Evolutionary conservation across 2,797 vertebrate genomes (phyloP), one percentile per base, ranked within the genome.

Genomic region (Columba guinea): DNA sequence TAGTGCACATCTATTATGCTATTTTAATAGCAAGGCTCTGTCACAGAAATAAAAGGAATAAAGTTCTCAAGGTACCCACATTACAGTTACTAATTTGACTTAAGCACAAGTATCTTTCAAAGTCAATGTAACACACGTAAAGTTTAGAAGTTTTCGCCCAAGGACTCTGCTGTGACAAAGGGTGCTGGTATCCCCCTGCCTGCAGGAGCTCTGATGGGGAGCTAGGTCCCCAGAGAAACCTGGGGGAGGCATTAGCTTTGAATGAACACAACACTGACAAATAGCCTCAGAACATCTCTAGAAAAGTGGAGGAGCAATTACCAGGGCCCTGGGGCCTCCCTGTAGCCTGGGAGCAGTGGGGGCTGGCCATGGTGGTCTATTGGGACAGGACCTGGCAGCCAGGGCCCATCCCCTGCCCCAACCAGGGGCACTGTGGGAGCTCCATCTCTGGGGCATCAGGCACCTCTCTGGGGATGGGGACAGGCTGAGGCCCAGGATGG

Each of bases 31-130:
- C 10, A 3, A 83, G 44, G 44, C 56, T 87, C 84, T 93, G 93
- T 83, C 93, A 96, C 37, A 93, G 81, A 62, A 94, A 95, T 83
- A 88, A 96, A 95, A 93, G 58, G 81, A 95, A 67, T 35, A 74
- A 79, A 95, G 92, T 89, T 95, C 86, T 93, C 73, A 59, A 71
- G 70, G 78, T 95, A 86, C 80, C 77, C 75, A 62, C 70, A 49
- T 82, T 56, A 64, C 30, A 64, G 89, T 85, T 95, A 64, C 64
- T 87, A 90, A 93, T 90, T 67, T 77, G 49, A 90, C 76, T 81
- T 67, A 49, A 69, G 48, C 34, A 69, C 9, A 53, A 62, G 49
- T 70, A 46, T 71, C 91, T 94, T 89, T 94, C 74, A 90, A 94
- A 95, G 88, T 84, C 84, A 79, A 2, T 27, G 74, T 59, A 84